Conservation (phyloP, 2,888 invertebrate species). For the Lacanobia oleracea region DNA sequence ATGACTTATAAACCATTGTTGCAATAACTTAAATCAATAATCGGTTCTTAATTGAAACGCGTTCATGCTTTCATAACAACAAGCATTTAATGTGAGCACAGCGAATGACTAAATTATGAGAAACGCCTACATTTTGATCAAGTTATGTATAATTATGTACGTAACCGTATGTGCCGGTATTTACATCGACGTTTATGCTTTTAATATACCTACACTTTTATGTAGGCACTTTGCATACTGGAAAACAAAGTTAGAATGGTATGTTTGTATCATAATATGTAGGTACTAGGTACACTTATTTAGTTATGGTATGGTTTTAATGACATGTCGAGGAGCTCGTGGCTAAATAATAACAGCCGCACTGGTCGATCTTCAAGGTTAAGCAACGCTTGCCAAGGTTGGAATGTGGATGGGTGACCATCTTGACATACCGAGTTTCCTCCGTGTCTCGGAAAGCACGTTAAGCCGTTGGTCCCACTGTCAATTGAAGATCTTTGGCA, state of each 20-base stretch:
- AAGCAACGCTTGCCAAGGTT: too few relatives aligned
- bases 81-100: slow-evolving; percentile 43
- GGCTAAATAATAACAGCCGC: too few relatives aligned
- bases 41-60: slow-evolving; percentile 45
- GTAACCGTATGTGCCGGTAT: slow-evolving; percentile 44
- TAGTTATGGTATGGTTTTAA: slow-evolving; percentile 18
- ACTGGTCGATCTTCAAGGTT: too few relatives aligned
- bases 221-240: slow-evolving; percentile 53
- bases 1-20: slow-evolving; percentile 24
- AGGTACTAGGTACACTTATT: not conserved
- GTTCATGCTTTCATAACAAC: slow-evolving; percentile 44
- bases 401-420: too few relatives aligned
- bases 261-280: not conserved
- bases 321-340: too few relatives aligned
- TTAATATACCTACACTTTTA: slow-evolving; percentile 42
- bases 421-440: too few relatives aligned
- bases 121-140: slow-evolving; percentile 64
- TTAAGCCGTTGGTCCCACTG: too few relatives aligned
- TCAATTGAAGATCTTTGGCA: too few relatives aligned
- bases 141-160: slow-evolving; percentile 63
- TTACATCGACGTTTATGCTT: slow-evolving; percentile 35
- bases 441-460: too few relatives aligned
- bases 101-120: slow-evolving; percentile 64
- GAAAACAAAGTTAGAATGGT: slow-evolving; percentile 30
- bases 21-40: slow-evolving; percentile 38